Evolutionary conservation across 2,113 vertebrate genomes (phyloP), one percentile per base, ranked within the genome.

Genomic region (Oncorhynchus mykiss): DNA sequence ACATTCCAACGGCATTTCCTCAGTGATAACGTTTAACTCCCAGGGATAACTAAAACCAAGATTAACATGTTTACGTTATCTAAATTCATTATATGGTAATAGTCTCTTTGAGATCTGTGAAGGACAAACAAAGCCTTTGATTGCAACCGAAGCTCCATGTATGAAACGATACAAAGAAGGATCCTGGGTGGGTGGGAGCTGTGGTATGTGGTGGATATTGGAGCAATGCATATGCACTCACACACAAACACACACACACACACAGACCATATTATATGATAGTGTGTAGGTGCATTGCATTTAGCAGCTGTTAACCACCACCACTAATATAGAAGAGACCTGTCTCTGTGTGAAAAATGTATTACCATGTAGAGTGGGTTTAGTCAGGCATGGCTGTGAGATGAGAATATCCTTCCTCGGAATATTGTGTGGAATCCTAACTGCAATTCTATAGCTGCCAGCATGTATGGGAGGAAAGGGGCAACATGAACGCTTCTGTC

Each of bases 311-410:
- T 78, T 79, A 85, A 79, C 84, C 81, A 76, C 77, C 75, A 48
- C 77, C 75, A 48, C 80, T 84, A 54, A 70, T 72, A 87, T 82
- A 88, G 25, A 82, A 88, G 86, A 86, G 78, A 80, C 59, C n/a
- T 62, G 59, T 82, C 80, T 86, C 85, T 87, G 79, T 89, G 82
- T 87, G 74, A 89, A 80, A 88, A 88, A 83, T 85, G 77, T 82
- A 91, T 87, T 87, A 89, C 85, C 82, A 85, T 86, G 86, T 80
- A 86, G 88, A 75, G 89, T 90, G 86, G 91, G 90, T 78, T 87
- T 82, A 80, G 59, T 82, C 72, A 71, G 67, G 70, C 82, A 49
- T 49, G 45, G 68, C 45, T 48, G 22, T 70, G 13, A 77, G 84
- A 82, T 75, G 0, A 79, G 81, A 76, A 18, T 54, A 54, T 54